A percentile compares a stretch with the other conserved stretches of the same genome.
Evolutionary conservation across 2,113 vertebrate species (phyloP).

Genomic region (Erpornis zantholeuca): DNA sequence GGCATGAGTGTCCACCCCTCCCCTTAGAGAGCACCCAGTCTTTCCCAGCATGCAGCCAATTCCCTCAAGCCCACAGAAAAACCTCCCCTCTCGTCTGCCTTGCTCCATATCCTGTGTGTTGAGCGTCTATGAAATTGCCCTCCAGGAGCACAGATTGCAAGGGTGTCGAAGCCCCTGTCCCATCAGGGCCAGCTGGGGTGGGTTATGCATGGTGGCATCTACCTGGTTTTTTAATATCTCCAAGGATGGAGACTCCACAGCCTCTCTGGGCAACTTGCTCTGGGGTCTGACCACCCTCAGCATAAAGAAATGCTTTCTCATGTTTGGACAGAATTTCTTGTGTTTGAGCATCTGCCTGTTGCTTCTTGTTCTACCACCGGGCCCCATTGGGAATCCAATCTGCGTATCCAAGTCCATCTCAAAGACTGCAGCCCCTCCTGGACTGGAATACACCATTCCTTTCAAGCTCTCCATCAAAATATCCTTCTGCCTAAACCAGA

Average conservation of each 20-base stretch:
- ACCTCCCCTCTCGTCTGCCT: not conserved
- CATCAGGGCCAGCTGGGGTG: not conserved
- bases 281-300: not conserved
- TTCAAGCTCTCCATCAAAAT: not conserved
- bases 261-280: not conserved
- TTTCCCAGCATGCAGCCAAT: not conserved
- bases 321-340: not conserved
- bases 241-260: not conserved
- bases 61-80: not conserved
- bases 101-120: not conserved
- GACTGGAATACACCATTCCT: not conserved
- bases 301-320: not conserved
- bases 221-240: not conserved
- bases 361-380: not conserved
- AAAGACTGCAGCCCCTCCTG: not conserved
- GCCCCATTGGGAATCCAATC: not conserved
- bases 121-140: not conserved
- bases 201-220: not conserved
- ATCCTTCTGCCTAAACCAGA: not conserved
- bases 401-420: not conserved
- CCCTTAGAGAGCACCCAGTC: not conserved
- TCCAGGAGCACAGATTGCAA: not conserved
- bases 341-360: not conserved
- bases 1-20: accelerated
- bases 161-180: not conserved